Conservation (phyloP, 2,113 vertebrate species). For the Hippopotamus amphibius region DNA sequence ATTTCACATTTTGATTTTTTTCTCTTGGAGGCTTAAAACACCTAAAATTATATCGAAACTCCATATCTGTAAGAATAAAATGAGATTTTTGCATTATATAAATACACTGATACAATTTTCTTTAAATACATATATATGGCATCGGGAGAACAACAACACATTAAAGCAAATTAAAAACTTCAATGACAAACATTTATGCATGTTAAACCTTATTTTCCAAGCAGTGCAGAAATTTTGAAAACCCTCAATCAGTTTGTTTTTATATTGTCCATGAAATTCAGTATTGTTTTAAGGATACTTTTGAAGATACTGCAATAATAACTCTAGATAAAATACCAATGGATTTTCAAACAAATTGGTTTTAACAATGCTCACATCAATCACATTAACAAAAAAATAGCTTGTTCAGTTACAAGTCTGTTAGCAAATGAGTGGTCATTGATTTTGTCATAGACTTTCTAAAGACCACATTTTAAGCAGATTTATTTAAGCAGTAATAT, state of each 20-base stretch:
- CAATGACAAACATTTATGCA: conserved; percentile 18
- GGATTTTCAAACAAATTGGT: conserved; percentile 54
- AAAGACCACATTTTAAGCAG: conserved; percentile 31
- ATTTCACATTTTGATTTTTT: conserved; percentile 30
- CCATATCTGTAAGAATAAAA: conserved; percentile 50
- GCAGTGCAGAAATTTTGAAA: conserved; percentile 45
- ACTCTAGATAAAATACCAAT: conserved; percentile 46
- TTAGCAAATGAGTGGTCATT: conserved; percentile 43
- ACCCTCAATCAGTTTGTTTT: conserved; percentile 8
- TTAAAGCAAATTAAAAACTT: conserved; percentile 55
- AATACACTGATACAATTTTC: conserved; percentile 53
- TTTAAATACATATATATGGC: conserved; percentile 33
- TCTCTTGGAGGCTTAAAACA: background rate
- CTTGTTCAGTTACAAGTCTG: conserved; percentile 34
- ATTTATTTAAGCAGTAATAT: conserved; percentile 55
- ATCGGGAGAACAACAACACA: conserved; percentile 29
- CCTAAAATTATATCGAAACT: conserved; percentile 34
- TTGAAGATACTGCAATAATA: conserved; percentile 23
- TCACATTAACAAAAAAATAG: conserved; percentile 31
- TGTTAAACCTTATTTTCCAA: conserved; percentile 62
- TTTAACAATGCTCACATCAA: conserved; percentile 26
- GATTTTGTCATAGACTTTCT: conserved; percentile 9
- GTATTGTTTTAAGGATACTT: conserved; percentile 48
- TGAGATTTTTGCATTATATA: conserved; percentile 70
- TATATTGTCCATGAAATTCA: conserved; percentile 30